These are phyloP conservation scores for Calameuta filiformis DNA, from an alignment of 2,888 invertebrate species.

Conservation along the genomic window DNA sequence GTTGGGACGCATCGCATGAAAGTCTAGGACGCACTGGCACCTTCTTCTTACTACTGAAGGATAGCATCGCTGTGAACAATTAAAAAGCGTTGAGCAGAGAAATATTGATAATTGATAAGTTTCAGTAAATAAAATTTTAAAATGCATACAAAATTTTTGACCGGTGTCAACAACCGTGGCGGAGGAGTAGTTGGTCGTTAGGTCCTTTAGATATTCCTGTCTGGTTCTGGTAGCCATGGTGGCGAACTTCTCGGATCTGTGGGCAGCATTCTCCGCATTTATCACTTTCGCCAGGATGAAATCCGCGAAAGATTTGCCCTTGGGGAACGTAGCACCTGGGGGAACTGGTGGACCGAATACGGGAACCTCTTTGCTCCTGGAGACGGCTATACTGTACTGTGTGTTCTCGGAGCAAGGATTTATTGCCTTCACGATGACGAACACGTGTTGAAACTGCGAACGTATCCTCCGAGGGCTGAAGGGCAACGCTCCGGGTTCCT, in stretches of 20 bases:
- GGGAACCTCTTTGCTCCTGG: conserved; percentile 93
- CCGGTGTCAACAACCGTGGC: conserved; percentile 84
- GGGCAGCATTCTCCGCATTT: conserved; percentile 97
- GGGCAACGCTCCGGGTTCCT: conserved; percentile 91
- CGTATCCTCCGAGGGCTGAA: conserved; percentile 95
- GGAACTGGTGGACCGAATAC: conserved; percentile 96
- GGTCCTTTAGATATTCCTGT: conserved; percentile 94
- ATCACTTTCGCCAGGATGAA: conserved; percentile 95
- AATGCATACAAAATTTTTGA: conserved; percentile 80
- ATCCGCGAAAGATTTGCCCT: conserved; percentile 94
- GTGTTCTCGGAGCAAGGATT: conserved; percentile 94
- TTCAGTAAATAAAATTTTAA: background rate
- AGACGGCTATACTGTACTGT: conserved; percentile 82
- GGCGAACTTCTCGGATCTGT: conserved; percentile 94
- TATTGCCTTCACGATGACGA: conserved; percentile 88
- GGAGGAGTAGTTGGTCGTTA: conserved; percentile 86
- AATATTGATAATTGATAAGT: background rate
- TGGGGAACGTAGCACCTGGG: conserved; percentile 86
- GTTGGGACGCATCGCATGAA: conserved; percentile 77
- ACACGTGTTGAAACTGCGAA: conserved; percentile 98
- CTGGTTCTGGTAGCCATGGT: conserved; percentile 96
- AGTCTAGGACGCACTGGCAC: conserved; percentile 76
- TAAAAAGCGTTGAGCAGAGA: conserved; percentile 6
- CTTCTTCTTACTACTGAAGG: conserved; percentile 82
- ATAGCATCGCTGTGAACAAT: conserved; percentile 75